These are phyloP conservation scores for Blera fallax DNA, from an alignment of 2,888 invertebrate genomes.

Conservation along the genomic window DNA sequence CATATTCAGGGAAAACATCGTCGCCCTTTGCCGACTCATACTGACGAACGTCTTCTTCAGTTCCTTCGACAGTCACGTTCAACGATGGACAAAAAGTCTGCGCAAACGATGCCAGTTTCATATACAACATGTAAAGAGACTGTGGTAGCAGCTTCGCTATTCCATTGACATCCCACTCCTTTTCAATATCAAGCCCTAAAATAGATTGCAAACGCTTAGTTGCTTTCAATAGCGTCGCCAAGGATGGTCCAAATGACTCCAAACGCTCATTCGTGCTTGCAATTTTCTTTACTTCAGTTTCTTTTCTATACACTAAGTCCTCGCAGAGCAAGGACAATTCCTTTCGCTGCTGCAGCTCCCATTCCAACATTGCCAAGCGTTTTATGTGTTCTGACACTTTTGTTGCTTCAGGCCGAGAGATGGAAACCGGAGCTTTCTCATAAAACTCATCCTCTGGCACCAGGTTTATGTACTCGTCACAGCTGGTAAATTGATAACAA, in stretches of 20 bases:
- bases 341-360: conserved; percentile 94
- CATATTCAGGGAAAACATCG: conserved; percentile 79
- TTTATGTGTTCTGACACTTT: conserved; percentile 89
- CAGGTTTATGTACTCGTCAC: conserved; percentile 95
- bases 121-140: conserved; percentile 93
- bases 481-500: conserved; percentile 96
- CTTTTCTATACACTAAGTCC: conserved; percentile 89
- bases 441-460: conserved; percentile 93
- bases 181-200: conserved; percentile 90
- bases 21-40: conserved; percentile 80
- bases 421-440: conserved; percentile 83
- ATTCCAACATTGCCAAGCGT: conserved; percentile 92
- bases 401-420: conserved; percentile 86
- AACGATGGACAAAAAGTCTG: conserved; percentile 86
- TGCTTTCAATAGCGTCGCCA: conserved; percentile 87
- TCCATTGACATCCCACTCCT: conserved; percentile 89
- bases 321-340: conserved; percentile 90
- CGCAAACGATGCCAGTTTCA: conserved; percentile 87
- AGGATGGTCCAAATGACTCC: conserved; percentile 91
- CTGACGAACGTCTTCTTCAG: conserved; percentile 87
- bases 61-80: conserved; percentile 84
- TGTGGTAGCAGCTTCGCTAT: conserved; percentile 89
- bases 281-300: conserved; percentile 88
- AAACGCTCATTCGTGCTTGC: conserved; percentile 89
- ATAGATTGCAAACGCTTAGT: conserved; percentile 95